A percentile compares a stretch with the other conserved stretches of the same genome.
phyloP scores from a whole-genome alignment of 2,113 vertebrate genomes.

The Delphinapterus leucas region DNA sequence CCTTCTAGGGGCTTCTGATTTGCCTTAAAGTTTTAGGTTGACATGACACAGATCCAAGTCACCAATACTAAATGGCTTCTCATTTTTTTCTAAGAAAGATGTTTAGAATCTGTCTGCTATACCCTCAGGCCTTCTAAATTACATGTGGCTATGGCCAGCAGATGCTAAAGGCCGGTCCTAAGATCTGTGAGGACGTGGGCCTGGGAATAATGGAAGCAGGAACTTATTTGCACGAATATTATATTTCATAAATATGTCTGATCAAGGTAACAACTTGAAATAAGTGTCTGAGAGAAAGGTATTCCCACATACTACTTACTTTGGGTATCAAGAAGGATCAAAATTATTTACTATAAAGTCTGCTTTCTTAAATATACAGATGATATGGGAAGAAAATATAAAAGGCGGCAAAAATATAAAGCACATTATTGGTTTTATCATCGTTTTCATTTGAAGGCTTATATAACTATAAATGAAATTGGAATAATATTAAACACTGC shows the following conservation, averaged over 20 bases:
- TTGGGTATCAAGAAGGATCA: not conserved
- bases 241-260: not conserved
- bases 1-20: not conserved
- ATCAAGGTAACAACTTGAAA: not conserved
- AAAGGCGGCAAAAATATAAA: not conserved
- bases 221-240: not conserved
- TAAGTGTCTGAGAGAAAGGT: not conserved
- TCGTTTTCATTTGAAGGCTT: not conserved
- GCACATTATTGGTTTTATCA: not conserved
- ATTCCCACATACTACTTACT: not conserved
- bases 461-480: not conserved
- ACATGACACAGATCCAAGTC: not conserved
- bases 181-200: not conserved
- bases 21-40: not conserved
- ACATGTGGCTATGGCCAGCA: not conserved
- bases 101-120: rapidly evolving
- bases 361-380: not conserved
- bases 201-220: not conserved
- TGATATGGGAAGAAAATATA: not conserved
- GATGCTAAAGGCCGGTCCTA: not conserved
- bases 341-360: not conserved
- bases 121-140: not conserved
- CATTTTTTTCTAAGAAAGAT: not conserved
- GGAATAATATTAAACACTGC: not conserved
- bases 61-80: not conserved